Evolutionary conservation across 2,888 invertebrate genomes (phyloP), one percentile per base, ranked within the genome.

Genomic region (Gordius sp.): DNA sequence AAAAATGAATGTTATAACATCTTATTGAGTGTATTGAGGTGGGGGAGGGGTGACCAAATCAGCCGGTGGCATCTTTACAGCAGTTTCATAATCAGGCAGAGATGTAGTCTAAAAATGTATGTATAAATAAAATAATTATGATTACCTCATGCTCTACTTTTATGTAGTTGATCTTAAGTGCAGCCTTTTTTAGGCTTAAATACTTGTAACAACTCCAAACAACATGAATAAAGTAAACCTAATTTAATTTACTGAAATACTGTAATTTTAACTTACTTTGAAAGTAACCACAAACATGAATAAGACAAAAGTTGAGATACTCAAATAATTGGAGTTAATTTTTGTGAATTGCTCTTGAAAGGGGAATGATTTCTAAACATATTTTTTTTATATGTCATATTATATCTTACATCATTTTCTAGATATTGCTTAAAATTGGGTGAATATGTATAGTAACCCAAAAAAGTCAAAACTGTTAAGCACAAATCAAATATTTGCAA

Each of bases 171-270:
- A 47, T 47, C 16, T 47, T 47, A 4, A 47, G 8, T 4, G n/a
- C 23, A n/a, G 4, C 4, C 20, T 47, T 47, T 4, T 23, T 8
- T 4, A 4, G 4, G 20, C 47, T 18, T 18, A 47, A 23, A 47
- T 47, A 47, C 47, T 47, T 47, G 47, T 47, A 47, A 47, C 47
- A 47, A 20, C 16, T 47, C 47, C 47, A 47, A 47, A 47, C 47
- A 8, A 47, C 47, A 23, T 47, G 47, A 8, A 47, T 20, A 47
- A 47, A 47, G 20, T 47, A 47, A 4, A 47, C 4, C 47, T 47
- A 47, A n/a, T n/a, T n/a, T n/a, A n/a, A n/a, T n/a, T n/a, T n/a
- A n/a, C n/a, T n/a, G n/a, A n/a, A n/a, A n/a, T n/a, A n/a, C n/a
- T n/a, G n/a, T n/a, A n/a, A n/a, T n/a, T n/a, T n/a, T n/a, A n/a